A percentile compares a stretch with the other conserved stretches of the same genome.
These are phyloP conservation scores for Percopsis omiscomaycus DNA, from an alignment of 2,797 vertebrate species.

Conservation along the genomic window DNA sequence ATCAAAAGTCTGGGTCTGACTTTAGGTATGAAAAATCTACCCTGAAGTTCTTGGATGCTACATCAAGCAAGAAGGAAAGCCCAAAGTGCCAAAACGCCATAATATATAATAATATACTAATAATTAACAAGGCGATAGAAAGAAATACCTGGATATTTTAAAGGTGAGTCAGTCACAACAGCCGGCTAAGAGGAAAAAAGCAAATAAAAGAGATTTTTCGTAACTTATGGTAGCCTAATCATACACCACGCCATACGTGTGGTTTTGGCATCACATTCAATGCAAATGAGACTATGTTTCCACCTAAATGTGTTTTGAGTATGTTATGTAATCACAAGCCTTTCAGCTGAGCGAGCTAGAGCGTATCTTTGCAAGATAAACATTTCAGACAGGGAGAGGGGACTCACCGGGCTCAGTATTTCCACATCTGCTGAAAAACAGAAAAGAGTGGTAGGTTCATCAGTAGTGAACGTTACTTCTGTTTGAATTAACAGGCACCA, in stretches of 20 bases:
- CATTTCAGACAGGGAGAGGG: constrained; percentile 54
- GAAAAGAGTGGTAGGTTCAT: constrained; percentile 49
- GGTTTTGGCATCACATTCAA: constrained; percentile 22
- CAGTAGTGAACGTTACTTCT: constrained; percentile 49
- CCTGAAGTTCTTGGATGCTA: constrained; percentile 23
- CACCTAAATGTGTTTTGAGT: constrained; percentile 54
- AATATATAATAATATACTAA: neutral
- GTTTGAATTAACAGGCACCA: constrained; percentile 40
- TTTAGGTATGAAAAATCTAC: constrained; percentile 37
- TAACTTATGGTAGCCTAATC: too few species aligned
- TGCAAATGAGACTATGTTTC: constrained; percentile 36
- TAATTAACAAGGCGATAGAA: constrained; percentile 20
- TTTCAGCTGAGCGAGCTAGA: constrained; percentile 55
- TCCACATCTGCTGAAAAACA: constrained; percentile 68
- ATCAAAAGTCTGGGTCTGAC: constrained; percentile 30
- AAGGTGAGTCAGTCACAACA: constrained; percentile 70
- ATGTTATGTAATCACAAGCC: constrained; percentile 58
- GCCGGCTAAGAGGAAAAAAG: constrained; percentile 67
- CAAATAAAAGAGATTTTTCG: constrained; percentile 30
- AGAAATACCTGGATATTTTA: constrained; percentile 71
- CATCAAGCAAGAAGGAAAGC: constrained; percentile 25
- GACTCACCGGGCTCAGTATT: constrained; percentile 70
- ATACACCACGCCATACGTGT: constrained; percentile 7
- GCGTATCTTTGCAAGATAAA: constrained; percentile 59
- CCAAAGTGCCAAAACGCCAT: constrained; percentile 16